A percentile compares a stretch with the other conserved stretches of the same genome.
Conservation (phyloP, 1,140 invertebrate species). For the Macrocentrus cingulum region DNA sequence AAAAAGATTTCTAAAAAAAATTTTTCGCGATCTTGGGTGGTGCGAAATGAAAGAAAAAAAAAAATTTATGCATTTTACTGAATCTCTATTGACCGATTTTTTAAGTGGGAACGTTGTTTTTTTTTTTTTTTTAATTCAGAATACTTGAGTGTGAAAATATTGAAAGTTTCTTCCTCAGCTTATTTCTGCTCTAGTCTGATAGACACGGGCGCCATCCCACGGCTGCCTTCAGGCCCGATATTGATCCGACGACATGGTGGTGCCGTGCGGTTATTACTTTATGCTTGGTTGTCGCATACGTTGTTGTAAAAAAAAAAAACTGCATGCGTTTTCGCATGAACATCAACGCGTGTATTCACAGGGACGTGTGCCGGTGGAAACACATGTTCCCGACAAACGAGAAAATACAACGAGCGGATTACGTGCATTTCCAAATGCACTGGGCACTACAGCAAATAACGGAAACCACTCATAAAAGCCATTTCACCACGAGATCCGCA, state of each 20-base stretch:
- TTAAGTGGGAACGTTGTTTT: too few relatives aligned
- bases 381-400: slow-evolving; percentile 4
- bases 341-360: not conserved
- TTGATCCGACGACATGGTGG: slow-evolving; percentile 43
- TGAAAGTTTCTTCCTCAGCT: too few relatives aligned
- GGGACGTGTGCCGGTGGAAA: too few relatives aligned
- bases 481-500: not conserved
- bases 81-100: too few relatives aligned
- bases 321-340: not conserved
- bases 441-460: slow-evolving; percentile 27
- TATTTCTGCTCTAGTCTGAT: too few relatives aligned
- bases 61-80: too few relatives aligned
- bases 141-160: too few relatives aligned
- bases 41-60: too few relatives aligned
- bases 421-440: slow-evolving; percentile 22
- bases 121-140: too few relatives aligned
- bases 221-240: slow-evolving; percentile 42
- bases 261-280: slow-evolving; percentile 45
- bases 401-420: slow-evolving; percentile 2
- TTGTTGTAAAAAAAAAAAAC: slow-evolving; percentile 6
- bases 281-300: slow-evolving; percentile 33
- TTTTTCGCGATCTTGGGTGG: too few relatives aligned
- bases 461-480: slow-evolving; percentile 18
- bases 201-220: slow-evolving; percentile 29
- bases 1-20: too few relatives aligned